Evolutionary conservation across 2,888 invertebrate genomes (phyloP), one percentile per base, ranked within the genome.

Genomic region (Pseudococcus longispinus): DNA sequence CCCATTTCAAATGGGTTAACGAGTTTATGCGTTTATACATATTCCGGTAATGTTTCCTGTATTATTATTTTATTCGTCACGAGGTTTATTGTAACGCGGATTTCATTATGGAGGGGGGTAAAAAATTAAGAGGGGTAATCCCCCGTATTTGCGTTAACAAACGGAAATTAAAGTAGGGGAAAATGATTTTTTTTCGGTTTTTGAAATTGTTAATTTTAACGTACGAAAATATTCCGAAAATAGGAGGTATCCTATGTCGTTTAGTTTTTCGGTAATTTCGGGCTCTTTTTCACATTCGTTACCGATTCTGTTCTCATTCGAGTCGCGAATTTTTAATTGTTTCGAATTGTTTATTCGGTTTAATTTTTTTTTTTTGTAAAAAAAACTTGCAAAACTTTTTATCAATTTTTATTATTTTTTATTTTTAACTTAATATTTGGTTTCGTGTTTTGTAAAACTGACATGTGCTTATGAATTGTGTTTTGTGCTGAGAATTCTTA

Each of bases 1-100:
- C 85, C 85, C 85, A 85, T 85, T 85, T 85, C 85, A 85, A 85
- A 85, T 85, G 85, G 85, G 85, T 85, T 85, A 85, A 85, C 85
- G 85, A 85, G 85, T 85, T 85, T 70, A 85, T 70, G 77, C 77
- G 74, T 77, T 74, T 70, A 85, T 85, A 85, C 51, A n/a, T 51
- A 51, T 85, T 85, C 85, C 85, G 85, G 85, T 77, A 77, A 85
- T 85, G 85, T 85, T 85, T 85, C 77, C 77, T 85, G 85, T 77
- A 74, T 74, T 77, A 85, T 74, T 85, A 85, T 85, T 85, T 85
- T 85, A 74, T 85, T 85, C 85, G 85, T 85, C 85, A 85, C 85
- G 85, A 85, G 85, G 74, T 85, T 85, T 85, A 85, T 85, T 85
- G 85, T 85, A 85, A 70, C 85, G 77, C 46, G 18, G 74, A 70